Conservation (phyloP, 1,140 invertebrate genomes). For the Pollicipes pollicipes region DNA sequence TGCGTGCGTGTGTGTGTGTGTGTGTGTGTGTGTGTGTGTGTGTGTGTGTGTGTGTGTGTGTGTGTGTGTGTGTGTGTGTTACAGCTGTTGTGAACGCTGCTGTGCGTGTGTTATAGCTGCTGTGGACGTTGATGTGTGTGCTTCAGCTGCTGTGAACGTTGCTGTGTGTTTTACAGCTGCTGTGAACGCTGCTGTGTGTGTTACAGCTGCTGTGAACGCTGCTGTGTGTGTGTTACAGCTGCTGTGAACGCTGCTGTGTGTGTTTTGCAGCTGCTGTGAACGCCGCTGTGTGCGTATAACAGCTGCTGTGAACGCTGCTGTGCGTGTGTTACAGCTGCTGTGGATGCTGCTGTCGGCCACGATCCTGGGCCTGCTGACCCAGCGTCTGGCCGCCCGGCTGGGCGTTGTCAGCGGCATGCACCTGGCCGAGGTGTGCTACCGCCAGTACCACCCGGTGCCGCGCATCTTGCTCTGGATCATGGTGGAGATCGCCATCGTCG, state of each 20-base stretch:
- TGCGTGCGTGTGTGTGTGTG: constrained; percentile 2
- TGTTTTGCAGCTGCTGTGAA: background rate
- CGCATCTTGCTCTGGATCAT: constrained; percentile 74
- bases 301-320: background rate
- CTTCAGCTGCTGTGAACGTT: background rate
- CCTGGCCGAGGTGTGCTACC: constrained; percentile 62
- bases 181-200: too few species aligned
- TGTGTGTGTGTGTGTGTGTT: too few species aligned
- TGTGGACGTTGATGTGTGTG: too few species aligned
- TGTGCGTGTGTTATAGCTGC: too few species aligned
- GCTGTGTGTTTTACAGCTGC: too few species aligned
- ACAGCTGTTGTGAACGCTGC: too few species aligned
- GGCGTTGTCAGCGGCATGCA: constrained; percentile 69
- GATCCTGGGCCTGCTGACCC: constrained; percentile 66
- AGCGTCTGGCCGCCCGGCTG: constrained; percentile 60
- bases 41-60: background rate
- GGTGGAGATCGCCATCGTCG: constrained; percentile 87
- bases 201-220: too few species aligned
- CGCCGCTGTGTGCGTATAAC: too few species aligned
- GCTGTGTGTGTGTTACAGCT: too few species aligned
- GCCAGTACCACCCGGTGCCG: constrained; percentile 58
- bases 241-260: too few species aligned
- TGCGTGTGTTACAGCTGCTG: constrained; percentile 41
- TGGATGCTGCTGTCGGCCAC: constrained; percentile 79
- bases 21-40: constrained; percentile 6